Percentiles rank a stretch among this genome's conserved stretches.
Conservation (phyloP, 2,888 invertebrate genomes). For the Serripes groenlandicus region DNA sequence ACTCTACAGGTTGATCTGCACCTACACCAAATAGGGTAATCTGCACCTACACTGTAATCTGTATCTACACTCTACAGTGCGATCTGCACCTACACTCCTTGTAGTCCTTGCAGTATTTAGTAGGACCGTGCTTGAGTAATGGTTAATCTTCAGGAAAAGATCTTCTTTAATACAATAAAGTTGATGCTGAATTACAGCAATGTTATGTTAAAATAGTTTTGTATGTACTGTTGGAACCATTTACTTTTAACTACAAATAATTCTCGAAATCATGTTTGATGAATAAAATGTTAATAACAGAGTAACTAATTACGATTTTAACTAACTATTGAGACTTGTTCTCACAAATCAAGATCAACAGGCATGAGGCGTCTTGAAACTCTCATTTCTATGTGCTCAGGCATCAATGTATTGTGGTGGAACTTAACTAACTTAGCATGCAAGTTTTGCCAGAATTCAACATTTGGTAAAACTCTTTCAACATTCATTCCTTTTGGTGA, state of each 20-base stretch:
- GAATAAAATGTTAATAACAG: not conserved
- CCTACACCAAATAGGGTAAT: no score
- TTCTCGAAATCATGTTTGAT: not conserved
- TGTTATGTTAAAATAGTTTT: no score
- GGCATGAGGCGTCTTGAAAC: constrained; percentile 19
- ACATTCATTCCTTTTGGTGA: constrained; percentile 12
- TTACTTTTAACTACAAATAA: not conserved
- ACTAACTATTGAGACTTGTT: not conserved
- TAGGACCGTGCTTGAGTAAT: no score
- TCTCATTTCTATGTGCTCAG: constrained; percentile 31
- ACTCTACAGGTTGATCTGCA: no score
- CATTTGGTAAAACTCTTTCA: not conserved
- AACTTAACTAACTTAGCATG: not conserved
- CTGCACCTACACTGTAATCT: no score
- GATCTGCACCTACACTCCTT: no score
- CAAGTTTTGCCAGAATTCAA: constrained; percentile 9
- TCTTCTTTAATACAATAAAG: no score
- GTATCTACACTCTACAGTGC: no score
- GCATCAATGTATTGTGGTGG: constrained; percentile 1
- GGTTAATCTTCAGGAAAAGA: no score
- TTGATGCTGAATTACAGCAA: no score
- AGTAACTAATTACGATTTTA: not conserved
- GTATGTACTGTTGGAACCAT: no score
- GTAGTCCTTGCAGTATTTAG: no score
- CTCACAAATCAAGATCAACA: not conserved